phyloP scores from a whole-genome alignment of 2,113 vertebrate genomes.

The Heteronetta atricapilla region DNA sequence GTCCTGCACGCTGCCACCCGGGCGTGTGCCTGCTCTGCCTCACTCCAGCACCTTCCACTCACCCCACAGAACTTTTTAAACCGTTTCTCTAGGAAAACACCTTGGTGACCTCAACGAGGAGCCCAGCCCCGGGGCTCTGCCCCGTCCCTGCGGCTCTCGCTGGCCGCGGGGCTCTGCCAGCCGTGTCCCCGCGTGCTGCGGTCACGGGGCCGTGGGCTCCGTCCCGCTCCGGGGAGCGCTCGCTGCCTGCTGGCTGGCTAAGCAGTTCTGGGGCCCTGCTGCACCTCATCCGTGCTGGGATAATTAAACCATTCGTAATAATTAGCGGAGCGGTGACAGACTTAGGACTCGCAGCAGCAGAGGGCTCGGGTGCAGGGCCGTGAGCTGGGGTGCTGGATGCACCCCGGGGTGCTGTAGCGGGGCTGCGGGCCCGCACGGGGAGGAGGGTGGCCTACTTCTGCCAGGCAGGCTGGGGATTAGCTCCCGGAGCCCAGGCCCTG shows the following conservation, averaged over 20 bases:
- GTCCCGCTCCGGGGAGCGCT: not conserved
- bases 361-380: accelerated
- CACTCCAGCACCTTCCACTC: accelerated
- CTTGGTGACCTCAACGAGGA: accelerated
- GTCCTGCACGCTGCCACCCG: not conserved
- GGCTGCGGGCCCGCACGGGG: accelerated
- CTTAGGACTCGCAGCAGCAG: accelerated
- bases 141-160: accelerated
- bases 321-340: not conserved
- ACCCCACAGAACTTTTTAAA: accelerated
- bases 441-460: slow-evolving; percentile 30
- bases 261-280: accelerated
- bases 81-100: accelerated
- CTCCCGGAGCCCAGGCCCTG: not conserved
- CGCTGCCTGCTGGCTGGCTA: accelerated
- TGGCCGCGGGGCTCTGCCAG: not conserved
- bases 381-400: accelerated
- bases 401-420: accelerated
- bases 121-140: accelerated
- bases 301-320: not conserved
- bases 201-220: not conserved
- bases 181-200: not conserved
- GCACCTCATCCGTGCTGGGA: accelerated
- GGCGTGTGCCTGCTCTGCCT: no score
- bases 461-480: not conserved